Evolutionary conservation across 2,797 vertebrate species (phyloP), one percentile per base, ranked within the genome.

Genomic region (Crenichthys baileyi): DNA sequence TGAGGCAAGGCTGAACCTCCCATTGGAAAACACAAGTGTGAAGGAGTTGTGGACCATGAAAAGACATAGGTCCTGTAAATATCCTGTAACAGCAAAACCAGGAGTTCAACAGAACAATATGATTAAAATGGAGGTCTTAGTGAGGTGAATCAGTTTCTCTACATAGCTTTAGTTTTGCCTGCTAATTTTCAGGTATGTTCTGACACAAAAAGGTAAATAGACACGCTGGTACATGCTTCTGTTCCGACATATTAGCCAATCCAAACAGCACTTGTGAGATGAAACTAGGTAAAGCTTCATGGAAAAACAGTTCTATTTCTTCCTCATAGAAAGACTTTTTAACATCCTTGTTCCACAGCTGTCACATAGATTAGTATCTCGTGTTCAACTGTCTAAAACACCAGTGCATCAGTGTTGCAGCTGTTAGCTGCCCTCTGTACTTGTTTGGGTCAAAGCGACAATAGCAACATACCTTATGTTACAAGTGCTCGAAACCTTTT

Each of bases 281-380:
- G 20, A 51, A 26, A 51, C n/a, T 8, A 0, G 5, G 0, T 26
- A 3, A 15, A 5, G 4, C 11, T 53, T 18, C 0, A 2, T 60
- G 1, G 6, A 61, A 4, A 31, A 41, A 1, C 39, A n/a, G 2
- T 1, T 48, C 20, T 1, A 22, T 20, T 72, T 11, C 7, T 11
- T 36, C n/a, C 5, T 80, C 9, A 75, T 70, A 11, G 2, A 24
- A 80, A 68, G 31, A 39, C 0, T 20, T 15, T 16, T 8, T 0
- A 72, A 0, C 6, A 18, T n/a, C 0, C 48, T 75, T 0, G 0
- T 8, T 58, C n/a, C 1, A 1, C 0, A 29, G 13, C 26, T 46
- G 20, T 16, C 29, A 6, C 1, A 22, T 16, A 65, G 11, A 0
- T 31, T 61, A 11, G 1, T 0, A 60, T 22, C n/a, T 11, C 0